phyloP scores from a whole-genome alignment of 30 jellyfish, hydroid and myxozoan species.

The Cassiopea andromeda region DNA sequence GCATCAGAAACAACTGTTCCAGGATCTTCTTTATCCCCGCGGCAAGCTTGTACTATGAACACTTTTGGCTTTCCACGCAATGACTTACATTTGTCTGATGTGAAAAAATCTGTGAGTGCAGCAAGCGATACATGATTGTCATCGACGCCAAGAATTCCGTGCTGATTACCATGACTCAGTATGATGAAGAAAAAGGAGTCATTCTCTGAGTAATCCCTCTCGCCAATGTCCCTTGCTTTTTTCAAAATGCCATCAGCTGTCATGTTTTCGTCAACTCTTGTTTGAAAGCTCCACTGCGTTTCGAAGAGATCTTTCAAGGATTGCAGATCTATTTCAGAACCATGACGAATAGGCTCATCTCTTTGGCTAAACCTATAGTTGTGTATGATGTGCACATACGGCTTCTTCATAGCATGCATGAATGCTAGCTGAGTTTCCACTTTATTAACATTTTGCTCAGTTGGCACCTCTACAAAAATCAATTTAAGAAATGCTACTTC shows the following conservation, averaged over 20 bases:
- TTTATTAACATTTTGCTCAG: background rate
- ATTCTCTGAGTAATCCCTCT: conserved; percentile 26
- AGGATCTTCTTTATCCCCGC: conserved; percentile 76
- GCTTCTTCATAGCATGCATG: conserved; percentile 21
- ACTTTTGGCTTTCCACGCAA: conserved; percentile 70
- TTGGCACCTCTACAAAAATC: background rate
- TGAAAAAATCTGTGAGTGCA: conserved; percentile 41
- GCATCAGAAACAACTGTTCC: conserved; percentile 61
- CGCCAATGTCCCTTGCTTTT: background rate
- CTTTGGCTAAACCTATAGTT: background rate
- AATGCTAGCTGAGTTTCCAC: background rate
- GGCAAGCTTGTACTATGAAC: conserved; percentile 86
- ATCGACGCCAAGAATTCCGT: conserved; percentile 76
- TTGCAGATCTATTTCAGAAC: conserved; percentile 65
- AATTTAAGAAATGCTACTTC: background rate
- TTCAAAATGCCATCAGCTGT: conserved; percentile 1
- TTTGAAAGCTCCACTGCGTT: conserved; percentile 27
- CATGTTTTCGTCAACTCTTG: conserved; percentile 6
- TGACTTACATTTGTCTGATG: conserved; percentile 70
- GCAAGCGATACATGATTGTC: conserved; percentile 30
- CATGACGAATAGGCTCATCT: conserved; percentile 43
- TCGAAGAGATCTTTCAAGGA: conserved; percentile 41
- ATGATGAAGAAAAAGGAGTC: conserved; percentile 55
- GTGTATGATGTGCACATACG: conserved; percentile 36
- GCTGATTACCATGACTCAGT: conserved; percentile 70